phyloP scores from a whole-genome alignment of 2,888 invertebrate genomes.

The Gerris lacustris region DNA sequence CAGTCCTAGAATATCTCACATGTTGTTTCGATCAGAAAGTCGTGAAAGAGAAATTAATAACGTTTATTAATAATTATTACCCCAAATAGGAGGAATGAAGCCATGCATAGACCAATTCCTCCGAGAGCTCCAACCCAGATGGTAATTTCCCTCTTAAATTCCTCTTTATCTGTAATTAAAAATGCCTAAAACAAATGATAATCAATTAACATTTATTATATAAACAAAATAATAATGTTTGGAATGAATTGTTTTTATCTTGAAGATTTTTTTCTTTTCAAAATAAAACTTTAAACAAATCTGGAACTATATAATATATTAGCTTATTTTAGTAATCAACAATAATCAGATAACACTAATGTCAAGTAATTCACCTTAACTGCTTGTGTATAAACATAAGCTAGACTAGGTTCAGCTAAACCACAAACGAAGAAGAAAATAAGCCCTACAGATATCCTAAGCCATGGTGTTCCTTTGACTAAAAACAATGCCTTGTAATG shows the following conservation, averaged over 20 bases:
- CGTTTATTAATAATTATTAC: background rate
- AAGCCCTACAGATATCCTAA: background rate
- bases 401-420: constrained; percentile 7
- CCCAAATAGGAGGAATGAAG: background rate
- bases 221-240: no score
- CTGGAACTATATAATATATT: no score
- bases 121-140: background rate
- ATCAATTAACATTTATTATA: no score
- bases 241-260: no score
- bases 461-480: constrained; percentile 5
- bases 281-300: no score
- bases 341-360: no score
- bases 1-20: no score
- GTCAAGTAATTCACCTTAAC: background rate
- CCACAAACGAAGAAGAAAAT: constrained; percentile 3
- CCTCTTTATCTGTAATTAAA: background rate
- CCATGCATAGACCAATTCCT: background rate
- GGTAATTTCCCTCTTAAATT: background rate
- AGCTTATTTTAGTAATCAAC: no score
- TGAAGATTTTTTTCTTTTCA: no score
- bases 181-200: background rate
- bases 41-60: no score
- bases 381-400: background rate
- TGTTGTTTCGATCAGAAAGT: no score
- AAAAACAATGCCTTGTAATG: constrained; percentile 1